Evolutionary conservation across 2,888 invertebrate species (phyloP).

Genomic region (Villa cingulata): DNA sequence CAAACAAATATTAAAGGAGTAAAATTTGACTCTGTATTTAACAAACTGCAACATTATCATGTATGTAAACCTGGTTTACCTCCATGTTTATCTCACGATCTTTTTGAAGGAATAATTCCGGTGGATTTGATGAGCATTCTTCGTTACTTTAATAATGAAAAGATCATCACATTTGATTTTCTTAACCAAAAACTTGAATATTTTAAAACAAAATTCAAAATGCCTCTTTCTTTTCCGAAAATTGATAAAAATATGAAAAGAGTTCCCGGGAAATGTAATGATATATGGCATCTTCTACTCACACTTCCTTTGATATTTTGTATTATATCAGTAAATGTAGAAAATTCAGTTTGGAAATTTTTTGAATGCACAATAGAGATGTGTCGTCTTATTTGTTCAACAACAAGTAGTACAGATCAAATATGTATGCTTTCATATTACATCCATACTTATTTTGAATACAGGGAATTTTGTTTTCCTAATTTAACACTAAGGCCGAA

Average conservation of each 20-base stretch:
- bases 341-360: conserved; percentile 1
- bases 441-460: conserved; percentile 1
- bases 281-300: neutral
- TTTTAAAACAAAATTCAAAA: neutral
- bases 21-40: conserved; percentile 19
- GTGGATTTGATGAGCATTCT: conserved; percentile 17
- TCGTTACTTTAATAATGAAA: neutral
- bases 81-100: conserved; percentile 21
- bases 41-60: conserved; percentile 18
- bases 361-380: neutral
- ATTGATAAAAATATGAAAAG: neutral
- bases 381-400: conserved; percentile 1
- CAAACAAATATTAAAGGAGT: conserved; percentile 12
- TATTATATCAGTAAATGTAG: neutral
- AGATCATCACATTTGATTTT: neutral
- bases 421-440: neutral
- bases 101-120: conserved; percentile 19
- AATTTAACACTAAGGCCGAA: no score
- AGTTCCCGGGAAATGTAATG: conserved; percentile 1
- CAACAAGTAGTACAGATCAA: neutral
- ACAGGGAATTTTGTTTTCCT: conserved; percentile 9
- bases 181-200: neutral
- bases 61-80: conserved; percentile 19
- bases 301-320: neutral
- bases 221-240: neutral